phyloP scores from a whole-genome alignment of 2,113 vertebrate species.

The Engystomops pustulosus region DNA sequence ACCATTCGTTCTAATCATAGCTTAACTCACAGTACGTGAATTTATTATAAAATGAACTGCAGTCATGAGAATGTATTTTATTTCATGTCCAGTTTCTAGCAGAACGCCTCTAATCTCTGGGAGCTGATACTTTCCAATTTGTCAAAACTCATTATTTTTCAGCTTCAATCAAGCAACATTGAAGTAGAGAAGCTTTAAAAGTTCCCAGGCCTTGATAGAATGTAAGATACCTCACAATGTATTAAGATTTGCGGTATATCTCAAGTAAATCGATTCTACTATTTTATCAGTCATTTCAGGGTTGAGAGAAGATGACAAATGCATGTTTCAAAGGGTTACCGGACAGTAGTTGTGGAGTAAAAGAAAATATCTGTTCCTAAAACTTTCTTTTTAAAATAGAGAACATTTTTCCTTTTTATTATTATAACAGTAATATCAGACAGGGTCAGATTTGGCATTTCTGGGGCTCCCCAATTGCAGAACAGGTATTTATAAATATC shows the following conservation, averaged over 20 bases:
- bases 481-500: too few relatives aligned
- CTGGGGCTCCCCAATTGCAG: too few relatives aligned
- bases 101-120: background rate
- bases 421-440: too few relatives aligned
- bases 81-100: background rate
- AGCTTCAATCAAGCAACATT: background rate
- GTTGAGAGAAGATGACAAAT: background rate
- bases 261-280: background rate
- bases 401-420: background rate
- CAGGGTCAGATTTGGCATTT: too few relatives aligned
- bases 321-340: background rate
- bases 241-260: background rate
- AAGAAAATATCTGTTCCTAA: background rate
- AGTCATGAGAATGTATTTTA: background rate
- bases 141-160: background rate
- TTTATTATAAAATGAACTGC: background rate
- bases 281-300: conserved; percentile 3
- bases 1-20: conserved; percentile 12
- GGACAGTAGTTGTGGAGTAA: background rate
- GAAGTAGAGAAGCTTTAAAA: conserved; percentile 5
- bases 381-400: background rate
- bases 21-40: background rate
- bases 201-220: background rate
- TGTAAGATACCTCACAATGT: background rate
- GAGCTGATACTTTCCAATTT: conserved; percentile 7